phyloP scores from a whole-genome alignment of 2,797 vertebrate genomes.

The Natrix natrix region DNA sequence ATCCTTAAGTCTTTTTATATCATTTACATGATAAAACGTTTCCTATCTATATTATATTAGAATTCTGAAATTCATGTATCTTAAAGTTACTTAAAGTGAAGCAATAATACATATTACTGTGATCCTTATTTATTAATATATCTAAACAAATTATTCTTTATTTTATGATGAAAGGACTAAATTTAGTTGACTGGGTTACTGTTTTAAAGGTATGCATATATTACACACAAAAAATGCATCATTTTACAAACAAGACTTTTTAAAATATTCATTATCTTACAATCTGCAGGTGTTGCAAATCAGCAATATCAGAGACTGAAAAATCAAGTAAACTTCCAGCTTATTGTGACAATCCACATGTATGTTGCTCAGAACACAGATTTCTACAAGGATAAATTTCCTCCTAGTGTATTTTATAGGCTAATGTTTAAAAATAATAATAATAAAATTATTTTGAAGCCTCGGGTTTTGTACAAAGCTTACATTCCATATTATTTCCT shows the following conservation, averaged over 20 bases:
- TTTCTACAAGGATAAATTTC: background rate
- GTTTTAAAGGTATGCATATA: background rate
- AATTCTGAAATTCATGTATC: background rate
- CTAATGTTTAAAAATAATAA: background rate
- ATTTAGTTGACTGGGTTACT: background rate
- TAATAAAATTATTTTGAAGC: background rate
- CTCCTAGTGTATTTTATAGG: background rate
- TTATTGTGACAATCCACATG: background rate
- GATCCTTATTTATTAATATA: background rate
- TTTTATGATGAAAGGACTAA: background rate
- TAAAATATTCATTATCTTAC: background rate
- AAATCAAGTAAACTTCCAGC: background rate
- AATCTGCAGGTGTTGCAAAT: background rate
- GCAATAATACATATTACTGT: background rate
- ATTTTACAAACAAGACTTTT: background rate
- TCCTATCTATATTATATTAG: background rate
- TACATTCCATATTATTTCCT: background rate
- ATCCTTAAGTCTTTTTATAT: background rate
- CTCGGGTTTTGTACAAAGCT: background rate
- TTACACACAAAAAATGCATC: background rate
- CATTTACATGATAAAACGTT: background rate
- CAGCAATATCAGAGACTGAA: background rate
- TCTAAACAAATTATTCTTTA: background rate
- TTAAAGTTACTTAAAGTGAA: background rate
- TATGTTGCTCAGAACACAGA: background rate